Conservation (phyloP, 2,888 invertebrate species). For the Monochamus alternatus region DNA sequence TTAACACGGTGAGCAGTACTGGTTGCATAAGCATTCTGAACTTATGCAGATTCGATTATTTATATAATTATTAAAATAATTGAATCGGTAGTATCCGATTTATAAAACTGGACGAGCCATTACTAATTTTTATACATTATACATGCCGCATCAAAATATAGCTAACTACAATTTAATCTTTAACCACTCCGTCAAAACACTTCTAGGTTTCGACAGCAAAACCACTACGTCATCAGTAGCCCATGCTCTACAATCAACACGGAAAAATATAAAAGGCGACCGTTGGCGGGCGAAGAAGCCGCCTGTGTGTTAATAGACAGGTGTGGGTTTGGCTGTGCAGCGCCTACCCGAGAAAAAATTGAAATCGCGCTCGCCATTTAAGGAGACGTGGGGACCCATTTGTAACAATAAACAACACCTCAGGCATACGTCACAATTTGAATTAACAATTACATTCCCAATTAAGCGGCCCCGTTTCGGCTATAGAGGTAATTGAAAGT, state of each 20-base stretch:
- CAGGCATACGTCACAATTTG: slow-evolving; percentile 29
- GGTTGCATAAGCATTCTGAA: too few relatives aligned
- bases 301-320: slow-evolving; percentile 11
- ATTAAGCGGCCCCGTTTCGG: slow-evolving; percentile 6
- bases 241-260: slow-evolving; percentile 3
- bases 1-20: too few relatives aligned
- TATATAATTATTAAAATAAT: too few relatives aligned
- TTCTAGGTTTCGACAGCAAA: too few relatives aligned
- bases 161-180: too few relatives aligned
- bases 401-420: slow-evolving; percentile 39
- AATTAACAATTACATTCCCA: slow-evolving; percentile 30
- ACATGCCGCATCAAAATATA: too few relatives aligned
- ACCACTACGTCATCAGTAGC: not conserved
- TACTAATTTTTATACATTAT: too few relatives aligned
- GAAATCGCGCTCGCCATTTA: slow-evolving; percentile 35
- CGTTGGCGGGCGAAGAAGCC: not conserved
- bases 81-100: too few relatives aligned
- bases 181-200: too few relatives aligned
- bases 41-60: too few relatives aligned
- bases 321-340: slow-evolving; percentile 26
- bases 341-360: slow-evolving; percentile 33
- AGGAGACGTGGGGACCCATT: slow-evolving; percentile 33
- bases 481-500: slow-evolving; percentile 12
- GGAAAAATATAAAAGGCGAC: slow-evolving; percentile 7
- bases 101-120: too few relatives aligned